Evolutionary conservation across 2,113 vertebrate genomes (phyloP).

Genomic region (Elachura formosa): DNA sequence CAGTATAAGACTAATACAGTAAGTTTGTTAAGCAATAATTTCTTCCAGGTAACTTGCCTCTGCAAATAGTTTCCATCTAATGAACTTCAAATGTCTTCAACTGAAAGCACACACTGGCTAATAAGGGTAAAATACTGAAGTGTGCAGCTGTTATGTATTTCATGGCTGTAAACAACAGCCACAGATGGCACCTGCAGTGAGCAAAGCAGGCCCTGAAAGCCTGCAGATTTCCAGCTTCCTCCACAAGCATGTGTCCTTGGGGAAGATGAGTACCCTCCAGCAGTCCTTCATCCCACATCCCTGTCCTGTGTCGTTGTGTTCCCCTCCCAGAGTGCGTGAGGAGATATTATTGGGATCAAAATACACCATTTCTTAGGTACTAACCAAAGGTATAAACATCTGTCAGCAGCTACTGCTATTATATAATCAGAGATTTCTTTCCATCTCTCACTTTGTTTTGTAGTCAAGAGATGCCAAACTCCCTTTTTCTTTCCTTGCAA

Average conservation of each 20-base stretch:
- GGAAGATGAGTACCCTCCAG: neutral
- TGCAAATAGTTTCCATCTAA: neutral
- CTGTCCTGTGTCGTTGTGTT: accelerated
- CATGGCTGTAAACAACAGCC: neutral
- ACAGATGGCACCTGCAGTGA: neutral
- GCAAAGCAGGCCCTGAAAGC: neutral
- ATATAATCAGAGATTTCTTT: neutral
- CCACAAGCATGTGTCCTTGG: neutral
- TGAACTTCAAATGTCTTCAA: neutral
- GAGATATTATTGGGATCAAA: neutral
- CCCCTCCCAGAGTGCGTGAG: accelerated
- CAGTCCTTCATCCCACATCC: neutral
- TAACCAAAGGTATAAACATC: neutral
- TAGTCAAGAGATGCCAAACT: neutral
- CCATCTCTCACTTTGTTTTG: neutral
- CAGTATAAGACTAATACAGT: neutral
- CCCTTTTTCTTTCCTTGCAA: neutral
- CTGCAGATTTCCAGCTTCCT: neutral
- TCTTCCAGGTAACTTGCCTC: neutral
- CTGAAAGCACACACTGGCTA: neutral
- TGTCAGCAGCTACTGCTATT: neutral
- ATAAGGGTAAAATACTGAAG: neutral
- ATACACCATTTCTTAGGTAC: neutral
- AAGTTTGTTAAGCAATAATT: neutral
- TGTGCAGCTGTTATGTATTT: neutral